These are phyloP conservation scores for Nyctereutes procyonoides DNA, from an alignment of 2,113 vertebrate species.

Conservation along the genomic window DNA sequence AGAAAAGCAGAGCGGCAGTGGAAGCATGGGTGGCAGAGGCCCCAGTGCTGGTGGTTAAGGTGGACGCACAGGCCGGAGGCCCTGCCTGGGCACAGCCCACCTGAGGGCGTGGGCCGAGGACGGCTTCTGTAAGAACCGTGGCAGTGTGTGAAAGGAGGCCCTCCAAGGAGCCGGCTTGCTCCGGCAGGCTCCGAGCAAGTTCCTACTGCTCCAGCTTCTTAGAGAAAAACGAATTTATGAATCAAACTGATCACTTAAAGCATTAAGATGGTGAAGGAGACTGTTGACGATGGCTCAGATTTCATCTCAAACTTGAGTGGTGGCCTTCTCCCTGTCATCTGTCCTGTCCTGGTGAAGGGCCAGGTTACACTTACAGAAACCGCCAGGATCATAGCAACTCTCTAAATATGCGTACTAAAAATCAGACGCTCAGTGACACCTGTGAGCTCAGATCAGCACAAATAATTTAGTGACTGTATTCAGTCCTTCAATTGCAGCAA, in stretches of 20 bases:
- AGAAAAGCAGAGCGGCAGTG: not conserved
- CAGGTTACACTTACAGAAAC: not conserved
- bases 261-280: not conserved
- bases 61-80: no score
- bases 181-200: not conserved
- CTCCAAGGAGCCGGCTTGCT: not conserved
- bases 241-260: not conserved
- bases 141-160: not conserved
- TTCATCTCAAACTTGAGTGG: not conserved
- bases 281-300: not conserved
- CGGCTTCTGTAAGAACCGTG: not conserved
- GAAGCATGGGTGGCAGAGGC: not conserved
- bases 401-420: not conserved
- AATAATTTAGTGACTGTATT: constrained; percentile 36
- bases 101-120: not conserved
- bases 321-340: not conserved
- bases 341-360: not conserved
- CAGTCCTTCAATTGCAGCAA: constrained; percentile 31
- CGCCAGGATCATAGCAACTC: not conserved
- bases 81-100: not conserved
- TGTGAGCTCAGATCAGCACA: constrained; percentile 39
- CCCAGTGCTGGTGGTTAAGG: fast-evolving
- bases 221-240: not conserved
- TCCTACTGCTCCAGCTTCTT: constrained; percentile 23
- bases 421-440: constrained; percentile 62